phyloP scores from a whole-genome alignment of 2,113 vertebrate genomes.

The Sylvia atricapilla region DNA sequence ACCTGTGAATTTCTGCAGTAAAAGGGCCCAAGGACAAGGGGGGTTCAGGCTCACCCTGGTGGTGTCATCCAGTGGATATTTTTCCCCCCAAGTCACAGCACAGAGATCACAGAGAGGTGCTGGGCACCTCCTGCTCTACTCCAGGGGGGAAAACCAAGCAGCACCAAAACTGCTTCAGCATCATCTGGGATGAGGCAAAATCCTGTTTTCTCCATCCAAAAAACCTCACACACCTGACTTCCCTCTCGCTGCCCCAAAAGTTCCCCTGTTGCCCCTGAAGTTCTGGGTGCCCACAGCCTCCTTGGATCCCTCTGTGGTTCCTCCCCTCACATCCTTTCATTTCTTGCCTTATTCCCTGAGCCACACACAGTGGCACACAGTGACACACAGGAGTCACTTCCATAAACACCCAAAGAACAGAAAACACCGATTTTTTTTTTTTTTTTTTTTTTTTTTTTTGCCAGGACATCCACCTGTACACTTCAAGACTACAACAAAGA shows the following conservation, averaged over 20 bases:
- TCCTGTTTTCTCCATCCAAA: not conserved
- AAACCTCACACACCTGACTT: not conserved
- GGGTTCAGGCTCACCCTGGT: not conserved
- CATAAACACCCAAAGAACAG: not conserved
- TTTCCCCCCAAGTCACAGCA: not conserved
- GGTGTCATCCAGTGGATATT: not conserved
- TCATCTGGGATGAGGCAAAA: not conserved
- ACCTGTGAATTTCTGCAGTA: not conserved
- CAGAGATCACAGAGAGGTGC: not conserved
- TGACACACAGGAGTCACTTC: not conserved
- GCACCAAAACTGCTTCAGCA: not conserved
- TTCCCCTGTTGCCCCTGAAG: fast-evolving
- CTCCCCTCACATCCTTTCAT: not conserved
- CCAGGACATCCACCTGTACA: fast-evolving
- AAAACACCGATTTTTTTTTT: not conserved
- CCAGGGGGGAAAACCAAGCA: fast-evolving
- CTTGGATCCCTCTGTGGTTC: not conserved
- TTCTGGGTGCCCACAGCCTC: not conserved
- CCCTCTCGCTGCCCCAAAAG: not conserved
- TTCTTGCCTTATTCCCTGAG: not conserved
- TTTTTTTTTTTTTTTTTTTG: not conserved
- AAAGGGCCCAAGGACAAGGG: conserved; percentile 12
- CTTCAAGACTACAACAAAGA: not conserved
- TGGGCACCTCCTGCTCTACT: not conserved
- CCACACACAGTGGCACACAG: not conserved